phyloP scores from a whole-genome alignment of 2,888 invertebrate species.

The Malacosoma neustria region DNA sequence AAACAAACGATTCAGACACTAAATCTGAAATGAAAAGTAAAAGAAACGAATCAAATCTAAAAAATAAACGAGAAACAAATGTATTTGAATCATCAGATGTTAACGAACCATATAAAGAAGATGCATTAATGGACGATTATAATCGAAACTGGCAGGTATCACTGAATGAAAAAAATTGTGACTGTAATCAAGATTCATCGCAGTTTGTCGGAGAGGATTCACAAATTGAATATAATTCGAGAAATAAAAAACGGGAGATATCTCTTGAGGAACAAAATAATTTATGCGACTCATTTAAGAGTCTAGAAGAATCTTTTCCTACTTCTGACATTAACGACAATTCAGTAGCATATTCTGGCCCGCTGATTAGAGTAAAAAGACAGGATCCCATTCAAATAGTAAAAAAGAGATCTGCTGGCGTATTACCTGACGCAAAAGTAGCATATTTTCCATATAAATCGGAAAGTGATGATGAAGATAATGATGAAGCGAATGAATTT shows the following conservation, averaged over 20 bases:
- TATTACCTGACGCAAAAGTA: slow-evolving; percentile 44
- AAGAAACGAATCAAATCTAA: slow-evolving; percentile 19
- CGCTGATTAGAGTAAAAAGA: slow-evolving; percentile 57
- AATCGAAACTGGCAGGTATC: slow-evolving; percentile 24
- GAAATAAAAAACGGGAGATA: slow-evolving; percentile 37
- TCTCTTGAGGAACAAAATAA: slow-evolving; percentile 25
- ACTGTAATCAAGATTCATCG: slow-evolving; percentile 29
- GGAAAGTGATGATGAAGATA: slow-evolving; percentile 58
- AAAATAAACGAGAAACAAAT: slow-evolving; percentile 51
- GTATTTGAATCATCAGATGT: slow-evolving; percentile 21
- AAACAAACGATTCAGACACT: slow-evolving; percentile 21
- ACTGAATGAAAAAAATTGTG: slow-evolving; percentile 25
- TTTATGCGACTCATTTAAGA: slow-evolving; percentile 39
- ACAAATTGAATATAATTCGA: slow-evolving; percentile 21
- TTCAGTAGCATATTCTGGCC: slow-evolving; percentile 30
- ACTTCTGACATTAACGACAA: slow-evolving; percentile 37
- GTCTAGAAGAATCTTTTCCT: slow-evolving; percentile 61
- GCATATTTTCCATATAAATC: slow-evolving; percentile 47
- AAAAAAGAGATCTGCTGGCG: slow-evolving; percentile 41
- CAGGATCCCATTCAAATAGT: slow-evolving; percentile 30
- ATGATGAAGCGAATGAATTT: slow-evolving; percentile 65
- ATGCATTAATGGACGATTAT: slow-evolving; percentile 22
- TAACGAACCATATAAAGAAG: slow-evolving; percentile 21
- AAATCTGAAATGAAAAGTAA: slow-evolving; percentile 25
- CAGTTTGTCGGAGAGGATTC: slow-evolving; percentile 29